Evolutionary conservation across 2,797 vertebrate genomes (phyloP), one percentile per base, ranked within the genome.

Genomic region (Artibeus lituratus): DNA sequence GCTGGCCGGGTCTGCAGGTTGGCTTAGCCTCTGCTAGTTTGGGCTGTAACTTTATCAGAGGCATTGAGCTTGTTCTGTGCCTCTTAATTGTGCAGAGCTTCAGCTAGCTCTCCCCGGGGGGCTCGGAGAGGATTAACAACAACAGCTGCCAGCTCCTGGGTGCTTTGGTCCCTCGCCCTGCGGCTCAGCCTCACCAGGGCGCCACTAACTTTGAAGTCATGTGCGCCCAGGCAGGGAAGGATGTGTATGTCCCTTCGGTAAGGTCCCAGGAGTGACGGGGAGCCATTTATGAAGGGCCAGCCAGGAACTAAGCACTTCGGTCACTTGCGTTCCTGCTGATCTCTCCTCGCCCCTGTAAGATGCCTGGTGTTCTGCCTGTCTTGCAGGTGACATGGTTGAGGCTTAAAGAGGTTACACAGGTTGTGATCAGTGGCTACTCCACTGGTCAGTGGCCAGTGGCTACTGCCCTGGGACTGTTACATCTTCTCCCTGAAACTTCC

Each of bases 31-130:
- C 44, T 7, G 0, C 86, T 12, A 18, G 22, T 91, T 55, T 16
- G 55, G 77, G 90, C 94, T 83, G 92, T 96, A 85, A 97, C 92
- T 92, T 87, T 44, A 96, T 94, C 92, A 3, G 22, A 67, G 95
- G 65, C 78, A 18, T 57, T 47, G 90, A 91, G 65, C 35, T 76
- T 35, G 74, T 37, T 82, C 55, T 0, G 32, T 37, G 10, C 87
- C 78, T 90, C 95, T 76, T 76, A 76, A 90, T 94, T 88, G 94
- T 88, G 3, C 47, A 35, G 70, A 49, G 92, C 88, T 88, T 88
- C 35, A 8, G 84, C 62, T 83, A 57, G 78, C 73, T 67, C 55
- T 94, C 95, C 87, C 97, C 0, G 1, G 2, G 92, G 82, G 96
- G 26, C 29, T 22, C 14, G 19, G 82, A 65, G 88, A 92, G 78